These are phyloP conservation scores for Nansenia antarctica DNA, from an alignment of 2,113 vertebrate species.

Conservation along the genomic window DNA sequence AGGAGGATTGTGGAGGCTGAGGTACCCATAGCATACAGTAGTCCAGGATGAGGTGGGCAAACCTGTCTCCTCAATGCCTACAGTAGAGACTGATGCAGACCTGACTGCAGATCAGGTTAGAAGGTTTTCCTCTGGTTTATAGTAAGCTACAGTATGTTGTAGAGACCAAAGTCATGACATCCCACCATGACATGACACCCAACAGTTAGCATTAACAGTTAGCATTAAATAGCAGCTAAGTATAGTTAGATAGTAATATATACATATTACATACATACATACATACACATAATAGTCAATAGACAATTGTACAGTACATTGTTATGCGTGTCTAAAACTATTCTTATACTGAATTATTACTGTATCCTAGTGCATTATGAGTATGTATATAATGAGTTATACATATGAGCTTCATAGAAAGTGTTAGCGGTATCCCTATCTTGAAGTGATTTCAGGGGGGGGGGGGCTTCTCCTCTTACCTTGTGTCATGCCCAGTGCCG, in stretches of 20 bases:
- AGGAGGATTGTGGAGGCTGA: background rate
- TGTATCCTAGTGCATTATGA: background rate
- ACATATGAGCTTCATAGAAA: too few species aligned
- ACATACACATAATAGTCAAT: background rate
- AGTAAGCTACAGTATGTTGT: background rate
- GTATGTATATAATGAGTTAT: too few species aligned
- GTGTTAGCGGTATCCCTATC: background rate
- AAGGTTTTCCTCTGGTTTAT: background rate
- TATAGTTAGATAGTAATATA: background rate
- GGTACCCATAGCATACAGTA: background rate
- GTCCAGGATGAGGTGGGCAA: too few species aligned
- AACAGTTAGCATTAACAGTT: background rate
- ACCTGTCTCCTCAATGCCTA: constrained; percentile 23
- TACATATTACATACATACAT: background rate
- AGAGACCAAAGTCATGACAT: background rate
- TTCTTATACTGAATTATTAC: background rate
- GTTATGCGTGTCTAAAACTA: too few species aligned
- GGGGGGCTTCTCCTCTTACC: constrained; percentile 73
- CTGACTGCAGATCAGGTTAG: too few species aligned
- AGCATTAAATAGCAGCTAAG: background rate
- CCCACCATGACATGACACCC: too few species aligned
- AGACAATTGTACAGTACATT: background rate
- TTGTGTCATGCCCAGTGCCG: constrained; percentile 87
- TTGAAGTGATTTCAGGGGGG: background rate
- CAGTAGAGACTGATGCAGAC: too few species aligned